Evolutionary conservation across 2,113 vertebrate genomes (phyloP).

Genomic region (Lampris incognitus): DNA sequence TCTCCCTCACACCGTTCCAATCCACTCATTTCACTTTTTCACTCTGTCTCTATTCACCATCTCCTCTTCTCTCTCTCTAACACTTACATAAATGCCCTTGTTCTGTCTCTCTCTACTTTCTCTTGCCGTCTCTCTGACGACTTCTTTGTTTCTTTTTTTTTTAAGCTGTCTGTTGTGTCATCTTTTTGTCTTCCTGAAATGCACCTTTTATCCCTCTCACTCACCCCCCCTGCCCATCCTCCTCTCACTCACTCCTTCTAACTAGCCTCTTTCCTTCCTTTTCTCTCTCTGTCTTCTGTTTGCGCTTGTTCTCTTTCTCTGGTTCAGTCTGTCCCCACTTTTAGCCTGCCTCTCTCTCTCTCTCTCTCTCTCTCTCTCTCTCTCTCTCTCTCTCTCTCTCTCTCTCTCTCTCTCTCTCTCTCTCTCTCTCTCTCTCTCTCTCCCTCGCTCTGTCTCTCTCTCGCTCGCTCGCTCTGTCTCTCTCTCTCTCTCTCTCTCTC

Average conservation of each 20-base stretch:
- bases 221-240: not conserved
- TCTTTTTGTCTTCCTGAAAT: not conserved
- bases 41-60: not conserved
- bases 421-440: constrained; percentile 6
- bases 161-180: not conserved
- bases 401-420: not conserved
- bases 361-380: constrained; percentile 12
- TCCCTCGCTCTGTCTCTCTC: constrained; percentile 1
- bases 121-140: not conserved
- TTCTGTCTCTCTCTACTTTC: not conserved
- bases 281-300: not conserved
- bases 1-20: not conserved
- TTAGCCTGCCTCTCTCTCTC: constrained; percentile 28
- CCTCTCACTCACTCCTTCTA: not conserved
- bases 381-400: not conserved
- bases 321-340: not conserved
- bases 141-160: not conserved
- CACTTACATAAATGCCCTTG: too few species aligned
- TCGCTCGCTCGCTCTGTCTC: not conserved
- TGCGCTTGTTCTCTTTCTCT: not conserved
- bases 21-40: too few species aligned
- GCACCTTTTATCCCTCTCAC: not conserved
- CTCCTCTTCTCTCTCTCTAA: not conserved
- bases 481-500: too few species aligned
- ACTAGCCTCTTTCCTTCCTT: not conserved